Evolutionary conservation across 2,888 invertebrate genomes (phyloP).

Genomic region (Hipparchia semele): DNA sequence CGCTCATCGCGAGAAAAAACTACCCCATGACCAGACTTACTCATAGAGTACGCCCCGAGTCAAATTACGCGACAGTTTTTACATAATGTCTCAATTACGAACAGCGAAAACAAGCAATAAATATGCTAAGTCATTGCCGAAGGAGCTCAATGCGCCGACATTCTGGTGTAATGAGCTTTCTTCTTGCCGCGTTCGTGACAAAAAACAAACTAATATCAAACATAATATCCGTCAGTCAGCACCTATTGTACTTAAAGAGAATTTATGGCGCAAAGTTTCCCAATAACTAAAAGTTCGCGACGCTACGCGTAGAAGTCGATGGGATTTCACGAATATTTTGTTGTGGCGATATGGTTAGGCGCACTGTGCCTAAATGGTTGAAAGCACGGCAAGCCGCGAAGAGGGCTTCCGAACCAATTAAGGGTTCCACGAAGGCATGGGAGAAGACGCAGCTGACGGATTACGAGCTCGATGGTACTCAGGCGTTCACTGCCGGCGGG

Average conservation of each 20-base stretch:
- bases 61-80: constrained; percentile 40
- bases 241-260: constrained; percentile 60
- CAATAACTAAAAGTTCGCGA: constrained; percentile 55
- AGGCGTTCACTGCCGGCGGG: constrained; percentile 62
- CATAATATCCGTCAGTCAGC: constrained; percentile 58
- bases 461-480: constrained; percentile 81
- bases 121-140: constrained; percentile 28
- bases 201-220: constrained; percentile 52
- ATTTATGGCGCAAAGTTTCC: constrained; percentile 59
- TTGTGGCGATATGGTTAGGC: constrained; percentile 81
- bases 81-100: constrained; percentile 39
- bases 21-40: constrained; percentile 71
- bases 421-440: constrained; percentile 79
- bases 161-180: constrained; percentile 43
- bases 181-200: constrained; percentile 53
- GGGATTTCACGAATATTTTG: constrained; percentile 73
- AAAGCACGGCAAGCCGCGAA: constrained; percentile 75
- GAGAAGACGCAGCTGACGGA: constrained; percentile 73
- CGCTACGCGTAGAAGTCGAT: constrained; percentile 60
- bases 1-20: constrained; percentile 69
- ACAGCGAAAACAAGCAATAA: constrained; percentile 27
- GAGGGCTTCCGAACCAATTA: constrained; percentile 82
- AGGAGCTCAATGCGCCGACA: constrained; percentile 18
- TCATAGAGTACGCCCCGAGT: constrained; percentile 43
- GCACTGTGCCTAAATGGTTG: constrained; percentile 71